Evolutionary conservation across 2,888 invertebrate species (phyloP), one percentile per base, ranked within the genome.

Genomic region (Brachylomia viminalis): DNA sequence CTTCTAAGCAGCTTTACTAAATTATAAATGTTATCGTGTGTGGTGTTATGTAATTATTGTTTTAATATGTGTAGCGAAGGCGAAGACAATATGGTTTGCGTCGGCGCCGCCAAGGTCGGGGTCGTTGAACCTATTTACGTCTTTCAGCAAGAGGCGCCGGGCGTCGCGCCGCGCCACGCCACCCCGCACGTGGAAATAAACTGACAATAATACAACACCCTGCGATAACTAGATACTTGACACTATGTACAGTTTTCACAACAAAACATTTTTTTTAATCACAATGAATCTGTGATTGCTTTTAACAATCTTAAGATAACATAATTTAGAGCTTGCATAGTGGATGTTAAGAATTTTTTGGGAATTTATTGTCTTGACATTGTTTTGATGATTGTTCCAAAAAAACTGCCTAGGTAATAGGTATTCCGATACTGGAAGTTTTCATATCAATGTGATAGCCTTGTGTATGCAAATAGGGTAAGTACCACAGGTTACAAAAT

Each of bases 101-200:
- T 88, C 93, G 87, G 83, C 83, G 91, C 90, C 93, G 91, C 87
- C 96, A 96, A 96, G 96, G 96, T 96, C 94, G 93, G 92, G 95
- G 93, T 95, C 94, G 85, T 91, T 95, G 95, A 95, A 95, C 96
- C 90, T 92, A 92, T 93, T 94, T 94, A 92, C 94, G 93, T 93
- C 91, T 94, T 94, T 94, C 90, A 91, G 92, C 89, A 89, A 89
- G 90, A 91, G 90, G 91, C 92, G 92, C 91, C 88, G 75, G 77
- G 66, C 78, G 75, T 79, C 86, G 85, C 83, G 87, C 74, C 82
- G 66, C 52, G 52, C 77, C 82, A 69, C 52, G 20, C 75, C 84
- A 85, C 82, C 87, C 80, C 85, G 89, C 88, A 86, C 89, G 86
- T 91, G 89, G 85, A 92, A 92, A 92, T 91, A 90, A 89, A 89